Conservation (phyloP, 2,888 invertebrate species). For the Caradrina kadenii region DNA sequence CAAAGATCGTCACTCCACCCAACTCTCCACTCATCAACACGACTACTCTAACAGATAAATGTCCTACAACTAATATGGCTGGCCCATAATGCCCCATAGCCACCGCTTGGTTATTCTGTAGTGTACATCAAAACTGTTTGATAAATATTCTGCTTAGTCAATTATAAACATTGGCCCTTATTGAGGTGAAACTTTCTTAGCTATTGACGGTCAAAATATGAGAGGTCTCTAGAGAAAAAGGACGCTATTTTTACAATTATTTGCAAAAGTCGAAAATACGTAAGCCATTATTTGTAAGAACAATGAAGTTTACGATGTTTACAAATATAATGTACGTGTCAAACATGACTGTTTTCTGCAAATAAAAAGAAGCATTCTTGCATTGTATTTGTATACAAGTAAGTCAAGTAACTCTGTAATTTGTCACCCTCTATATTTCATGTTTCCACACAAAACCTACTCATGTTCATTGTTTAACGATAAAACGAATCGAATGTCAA, state of each 20-base stretch:
- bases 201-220: not conserved
- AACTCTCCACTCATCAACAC: not conserved
- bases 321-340: not conserved
- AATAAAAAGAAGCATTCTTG: constrained; percentile 14
- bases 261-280: not conserved
- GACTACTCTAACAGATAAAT: not conserved
- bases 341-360: constrained; percentile 23
- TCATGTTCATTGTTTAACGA: constrained; percentile 10
- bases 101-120: not conserved
- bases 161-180: too few species aligned
- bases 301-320: constrained; percentile 1
- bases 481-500: constrained; percentile 10
- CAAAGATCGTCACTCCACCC: not conserved
- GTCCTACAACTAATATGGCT: not conserved
- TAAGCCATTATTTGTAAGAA: not conserved
- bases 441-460: not conserved
- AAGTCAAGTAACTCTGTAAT: not conserved
- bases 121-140: not conserved
- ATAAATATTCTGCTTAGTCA: not conserved
- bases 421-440: not conserved
- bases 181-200: too few species aligned
- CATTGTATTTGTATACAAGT: constrained; percentile 4
- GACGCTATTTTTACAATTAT: not conserved
- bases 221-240: not conserved
- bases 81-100: not conserved